Percentiles rank a stretch among this genome's conserved stretches.
phyloP scores from a whole-genome alignment of 2,113 vertebrate genomes.

The Macroglossus sobrinus region DNA sequence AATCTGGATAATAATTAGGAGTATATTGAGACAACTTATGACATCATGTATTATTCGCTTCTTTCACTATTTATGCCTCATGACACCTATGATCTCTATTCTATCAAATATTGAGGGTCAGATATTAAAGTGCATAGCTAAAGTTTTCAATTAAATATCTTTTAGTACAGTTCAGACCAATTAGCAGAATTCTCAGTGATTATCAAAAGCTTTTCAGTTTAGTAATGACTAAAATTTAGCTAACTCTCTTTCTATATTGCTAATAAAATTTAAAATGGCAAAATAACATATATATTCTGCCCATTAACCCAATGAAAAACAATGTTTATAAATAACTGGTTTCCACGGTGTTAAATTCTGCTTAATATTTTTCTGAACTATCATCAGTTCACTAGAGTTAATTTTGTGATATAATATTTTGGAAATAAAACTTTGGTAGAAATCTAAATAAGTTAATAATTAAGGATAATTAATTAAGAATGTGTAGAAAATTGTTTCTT shows the following conservation, averaged over 20 bases:
- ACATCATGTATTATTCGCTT: background rate
- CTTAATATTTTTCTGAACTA: background rate
- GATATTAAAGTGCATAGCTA: background rate
- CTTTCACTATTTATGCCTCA: background rate
- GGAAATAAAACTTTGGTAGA: background rate
- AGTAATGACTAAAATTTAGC: background rate
- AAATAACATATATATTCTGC: background rate
- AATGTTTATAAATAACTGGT: background rate
- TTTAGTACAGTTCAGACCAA: background rate
- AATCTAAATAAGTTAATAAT: background rate
- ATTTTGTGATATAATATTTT: slow-evolving; percentile 5
- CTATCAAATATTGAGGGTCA: background rate
- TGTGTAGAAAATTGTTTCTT: background rate
- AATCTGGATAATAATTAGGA: background rate
- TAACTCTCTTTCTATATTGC: background rate
- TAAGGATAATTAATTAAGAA: background rate
- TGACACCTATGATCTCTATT: background rate
- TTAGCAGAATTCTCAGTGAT: background rate
- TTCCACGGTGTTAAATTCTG: background rate
- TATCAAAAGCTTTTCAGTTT: background rate
- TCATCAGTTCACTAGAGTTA: background rate
- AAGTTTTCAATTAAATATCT: background rate
- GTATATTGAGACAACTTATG: background rate
- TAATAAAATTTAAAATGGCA: background rate
- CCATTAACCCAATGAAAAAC: background rate